Conservation (phyloP, 2,888 invertebrate genomes). For the Eupithecia centaureata region DNA sequence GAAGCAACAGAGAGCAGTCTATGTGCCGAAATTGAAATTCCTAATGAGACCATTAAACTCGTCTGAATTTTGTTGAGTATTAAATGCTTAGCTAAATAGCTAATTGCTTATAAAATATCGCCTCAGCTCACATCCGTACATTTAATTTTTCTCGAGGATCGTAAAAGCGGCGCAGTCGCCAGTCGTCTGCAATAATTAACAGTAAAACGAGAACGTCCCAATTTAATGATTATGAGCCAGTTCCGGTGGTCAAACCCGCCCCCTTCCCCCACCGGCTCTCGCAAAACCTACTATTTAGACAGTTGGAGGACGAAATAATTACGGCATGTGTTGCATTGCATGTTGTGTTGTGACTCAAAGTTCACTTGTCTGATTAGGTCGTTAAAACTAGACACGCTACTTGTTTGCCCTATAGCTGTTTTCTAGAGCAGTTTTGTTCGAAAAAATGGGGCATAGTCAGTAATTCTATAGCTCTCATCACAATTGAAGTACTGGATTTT, state of each 20-base stretch:
- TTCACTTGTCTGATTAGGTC: slow-evolving; percentile 25
- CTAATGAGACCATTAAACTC: slow-evolving; percentile 50
- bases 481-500: too few species aligned
- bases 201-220: slow-evolving; percentile 69
- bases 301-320: slow-evolving; percentile 53
- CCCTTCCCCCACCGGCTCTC: slow-evolving; percentile 45
- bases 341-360: slow-evolving; percentile 33
- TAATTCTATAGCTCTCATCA: not conserved
- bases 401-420: slow-evolving; percentile 3
- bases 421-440: not conserved
- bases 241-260: slow-evolving; percentile 65
- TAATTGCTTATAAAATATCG: slow-evolving; percentile 57
- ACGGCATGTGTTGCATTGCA: slow-evolving; percentile 39
- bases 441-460: not conserved
- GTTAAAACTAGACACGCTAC: slow-evolving; percentile 15
- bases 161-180: slow-evolving; percentile 58
- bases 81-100: slow-evolving; percentile 52
- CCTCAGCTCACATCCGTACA: slow-evolving; percentile 55
- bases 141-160: slow-evolving; percentile 60
- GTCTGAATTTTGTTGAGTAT: slow-evolving; percentile 50
- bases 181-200: slow-evolving; percentile 67
- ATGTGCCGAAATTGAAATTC: slow-evolving; percentile 43
- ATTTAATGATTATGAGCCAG: slow-evolving; percentile 76
- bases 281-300: slow-evolving; percentile 56
- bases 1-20: slow-evolving; percentile 41